phyloP scores from a whole-genome alignment of 1,140 invertebrate species.

The Lethrus apterus region DNA sequence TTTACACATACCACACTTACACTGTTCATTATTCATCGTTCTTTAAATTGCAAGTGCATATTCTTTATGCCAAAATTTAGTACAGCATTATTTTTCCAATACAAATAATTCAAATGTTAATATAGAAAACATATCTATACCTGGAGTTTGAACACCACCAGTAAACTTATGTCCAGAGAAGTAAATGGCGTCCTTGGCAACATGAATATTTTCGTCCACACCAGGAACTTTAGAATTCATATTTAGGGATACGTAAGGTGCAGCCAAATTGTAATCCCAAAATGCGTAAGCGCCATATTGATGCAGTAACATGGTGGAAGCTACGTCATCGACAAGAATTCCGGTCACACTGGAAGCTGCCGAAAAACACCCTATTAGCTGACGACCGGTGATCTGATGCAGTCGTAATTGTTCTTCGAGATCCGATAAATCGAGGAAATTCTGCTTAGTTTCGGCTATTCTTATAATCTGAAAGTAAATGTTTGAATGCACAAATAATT shows the following conservation, averaged over 20 bases:
- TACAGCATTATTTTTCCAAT: neutral
- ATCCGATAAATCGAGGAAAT: constrained; percentile 70
- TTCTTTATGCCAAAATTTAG: too few relatives aligned
- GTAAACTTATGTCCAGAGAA: constrained; percentile 89
- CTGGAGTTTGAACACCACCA: constrained; percentile 80
- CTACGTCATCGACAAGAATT: constrained; percentile 75
- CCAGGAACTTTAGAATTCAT: constrained; percentile 68
- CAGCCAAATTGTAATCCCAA: constrained; percentile 87
- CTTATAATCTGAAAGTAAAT: constrained; percentile 57
- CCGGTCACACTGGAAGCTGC: constrained; percentile 87
- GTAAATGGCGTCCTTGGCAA: constrained; percentile 80
- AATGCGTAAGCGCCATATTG: constrained; percentile 72
- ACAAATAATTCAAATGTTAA: neutral
- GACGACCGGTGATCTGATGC: constrained; percentile 46
- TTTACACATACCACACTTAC: too few relatives aligned
- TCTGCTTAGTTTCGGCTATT: constrained; percentile 69
- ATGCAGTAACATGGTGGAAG: constrained; percentile 73
- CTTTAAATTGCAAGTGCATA: too few relatives aligned
- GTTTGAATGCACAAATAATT: too few relatives aligned
- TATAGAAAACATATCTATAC: too few relatives aligned
- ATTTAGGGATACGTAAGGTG: constrained; percentile 70
- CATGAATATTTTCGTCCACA: constrained; percentile 29
- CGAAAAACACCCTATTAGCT: constrained; percentile 79
- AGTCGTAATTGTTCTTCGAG: constrained; percentile 64
- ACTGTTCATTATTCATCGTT: too few relatives aligned